A percentile compares a stretch with the other conserved stretches of the same genome.
Conservation (phyloP, 1,140 invertebrate genomes). For the Drosophila pallidifrons region DNA sequence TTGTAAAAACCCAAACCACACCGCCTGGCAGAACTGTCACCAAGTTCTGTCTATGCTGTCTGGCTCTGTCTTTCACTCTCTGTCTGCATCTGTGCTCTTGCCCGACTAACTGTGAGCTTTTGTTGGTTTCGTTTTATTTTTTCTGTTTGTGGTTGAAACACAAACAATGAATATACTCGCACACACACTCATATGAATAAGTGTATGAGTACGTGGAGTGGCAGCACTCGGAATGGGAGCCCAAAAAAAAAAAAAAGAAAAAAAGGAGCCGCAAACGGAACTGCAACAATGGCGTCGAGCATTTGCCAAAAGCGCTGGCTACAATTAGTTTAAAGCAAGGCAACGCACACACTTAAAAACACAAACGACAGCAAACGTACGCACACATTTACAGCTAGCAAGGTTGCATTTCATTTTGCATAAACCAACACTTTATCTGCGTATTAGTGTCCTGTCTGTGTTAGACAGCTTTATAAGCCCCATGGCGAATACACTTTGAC, state of each 20-base stretch:
- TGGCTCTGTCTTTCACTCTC: conserved; percentile 33
- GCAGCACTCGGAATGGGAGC: conserved; percentile 9
- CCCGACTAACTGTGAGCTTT: conserved; percentile 27
- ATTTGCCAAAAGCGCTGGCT: conserved; percentile 61
- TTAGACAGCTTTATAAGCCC: conserved; percentile 65
- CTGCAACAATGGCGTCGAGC: conserved; percentile 49
- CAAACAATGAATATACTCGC: conserved; percentile 45
- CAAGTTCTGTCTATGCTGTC: conserved; percentile 30
- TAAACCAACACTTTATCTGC: conserved; percentile 66
- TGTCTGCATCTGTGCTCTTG: conserved; percentile 42
- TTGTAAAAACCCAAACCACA: background rate
- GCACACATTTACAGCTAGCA: conserved; percentile 20
- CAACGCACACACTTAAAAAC: conserved; percentile 29
- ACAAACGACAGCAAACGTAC: conserved; percentile 16
- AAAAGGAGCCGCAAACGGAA: conserved; percentile 23
- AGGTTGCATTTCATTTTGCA: conserved; percentile 54
- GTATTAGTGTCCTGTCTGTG: conserved; percentile 32
- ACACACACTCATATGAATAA: conserved; percentile 4
- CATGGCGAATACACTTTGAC: conserved; percentile 36
- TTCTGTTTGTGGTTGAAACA: conserved; percentile 44
- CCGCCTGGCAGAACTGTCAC: conserved; percentile 41
- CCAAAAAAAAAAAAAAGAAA: conserved; percentile 33
- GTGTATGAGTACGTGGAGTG: conserved; percentile 26
- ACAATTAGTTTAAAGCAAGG: conserved; percentile 72
- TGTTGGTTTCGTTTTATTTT: conserved; percentile 15